A percentile compares a stretch with the other conserved stretches of the same genome.
These are phyloP conservation scores for Urocolius indicus DNA, from an alignment of 2,113 vertebrate species.

Conservation along the genomic window DNA sequence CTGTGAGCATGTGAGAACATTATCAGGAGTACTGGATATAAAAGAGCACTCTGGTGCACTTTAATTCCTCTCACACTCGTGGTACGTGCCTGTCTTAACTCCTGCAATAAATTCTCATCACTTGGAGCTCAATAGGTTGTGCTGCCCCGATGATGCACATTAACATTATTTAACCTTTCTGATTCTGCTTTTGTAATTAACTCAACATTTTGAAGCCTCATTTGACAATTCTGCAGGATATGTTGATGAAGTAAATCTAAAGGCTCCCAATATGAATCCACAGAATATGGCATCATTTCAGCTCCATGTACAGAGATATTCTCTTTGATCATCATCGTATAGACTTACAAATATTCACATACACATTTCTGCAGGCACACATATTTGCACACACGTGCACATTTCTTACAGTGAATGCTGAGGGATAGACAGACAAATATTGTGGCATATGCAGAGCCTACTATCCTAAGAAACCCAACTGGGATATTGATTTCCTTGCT, in stretches of 20 bases:
- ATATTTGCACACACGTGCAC: background rate
- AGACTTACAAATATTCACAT: background rate
- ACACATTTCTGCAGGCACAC: background rate
- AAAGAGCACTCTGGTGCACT: background rate
- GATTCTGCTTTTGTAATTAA: conserved; percentile 24
- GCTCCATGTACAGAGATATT: background rate
- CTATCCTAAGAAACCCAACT: conserved; percentile 13
- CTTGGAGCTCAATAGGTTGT: background rate
- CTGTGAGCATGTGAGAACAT: background rate
- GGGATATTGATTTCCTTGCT: background rate
- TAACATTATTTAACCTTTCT: conserved; percentile 32
- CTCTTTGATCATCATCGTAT: background rate
- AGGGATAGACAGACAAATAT: background rate
- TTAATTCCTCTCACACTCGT: background rate
- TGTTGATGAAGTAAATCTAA: background rate
- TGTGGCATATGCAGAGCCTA: background rate
- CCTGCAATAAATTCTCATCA: conserved; percentile 46
- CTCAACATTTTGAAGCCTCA: background rate
- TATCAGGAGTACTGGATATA: background rate
- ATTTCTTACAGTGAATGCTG: background rate
- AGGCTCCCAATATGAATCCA: background rate
- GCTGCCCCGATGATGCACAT: conserved; percentile 9
- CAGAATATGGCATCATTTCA: background rate
- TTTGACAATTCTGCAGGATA: background rate
- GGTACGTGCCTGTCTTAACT: conserved; percentile 8